Conservation (phyloP, 92 coral and sea anemone genomes). For the Epizoanthus scotinus region DNA sequence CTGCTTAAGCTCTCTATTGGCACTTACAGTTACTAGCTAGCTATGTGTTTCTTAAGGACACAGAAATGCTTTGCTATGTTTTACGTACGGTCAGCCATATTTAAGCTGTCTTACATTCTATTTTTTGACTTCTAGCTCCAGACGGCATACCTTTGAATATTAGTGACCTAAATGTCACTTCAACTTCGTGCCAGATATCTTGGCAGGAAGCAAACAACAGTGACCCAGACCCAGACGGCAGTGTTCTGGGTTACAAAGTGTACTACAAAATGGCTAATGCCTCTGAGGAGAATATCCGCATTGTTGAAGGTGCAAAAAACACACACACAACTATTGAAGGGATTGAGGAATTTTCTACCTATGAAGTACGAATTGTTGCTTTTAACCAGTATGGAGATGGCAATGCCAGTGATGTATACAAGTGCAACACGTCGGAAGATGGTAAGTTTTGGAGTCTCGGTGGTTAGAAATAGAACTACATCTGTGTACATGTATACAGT, state of each 20-base stretch:
- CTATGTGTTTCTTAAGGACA: too few relatives aligned
- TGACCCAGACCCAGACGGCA: constrained; percentile 20
- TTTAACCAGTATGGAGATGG: constrained; percentile 13
- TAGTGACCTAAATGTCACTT: constrained; percentile 15
- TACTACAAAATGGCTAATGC: constrained; percentile 13
- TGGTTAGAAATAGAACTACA: too few relatives aligned
- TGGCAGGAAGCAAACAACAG: constrained; percentile 31
- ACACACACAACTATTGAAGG: constrained; percentile 10
- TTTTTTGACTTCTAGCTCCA: constrained; percentile 6
- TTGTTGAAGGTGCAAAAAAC: constrained; percentile 1
- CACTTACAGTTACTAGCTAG: too few relatives aligned
- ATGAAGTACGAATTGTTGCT: constrained; percentile 12
- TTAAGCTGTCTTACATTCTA: neutral
- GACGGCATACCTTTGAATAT: constrained; percentile 26
- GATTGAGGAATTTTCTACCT: constrained; percentile 16
- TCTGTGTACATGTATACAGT: too few relatives aligned
- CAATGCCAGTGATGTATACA: constrained; percentile 10
- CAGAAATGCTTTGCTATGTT: too few relatives aligned
- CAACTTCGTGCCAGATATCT: constrained; percentile 19
- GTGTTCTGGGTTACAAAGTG: constrained; percentile 18
- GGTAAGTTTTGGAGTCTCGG: neutral
- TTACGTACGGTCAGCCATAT: too few relatives aligned
- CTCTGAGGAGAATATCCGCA: neutral
- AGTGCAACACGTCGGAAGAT: constrained; percentile 22
- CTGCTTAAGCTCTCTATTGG: too few relatives aligned